Evolutionary conservation across 2,888 invertebrate species (phyloP), one percentile per base, ranked within the genome.

Genomic region (Arenicola marina): DNA sequence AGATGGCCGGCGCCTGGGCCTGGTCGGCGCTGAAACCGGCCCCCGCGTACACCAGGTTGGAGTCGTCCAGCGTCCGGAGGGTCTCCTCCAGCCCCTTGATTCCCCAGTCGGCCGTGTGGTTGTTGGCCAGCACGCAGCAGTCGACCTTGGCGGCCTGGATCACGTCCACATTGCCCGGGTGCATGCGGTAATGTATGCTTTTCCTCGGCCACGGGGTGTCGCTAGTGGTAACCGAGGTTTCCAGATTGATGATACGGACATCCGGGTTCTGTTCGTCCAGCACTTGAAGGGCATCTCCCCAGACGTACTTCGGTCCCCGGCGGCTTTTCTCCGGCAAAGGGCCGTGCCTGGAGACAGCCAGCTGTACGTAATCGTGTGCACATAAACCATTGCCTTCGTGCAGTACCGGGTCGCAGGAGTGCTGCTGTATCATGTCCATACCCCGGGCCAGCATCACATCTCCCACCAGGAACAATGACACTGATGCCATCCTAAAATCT

Each of bases 361-460:
- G 51, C 4, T 54, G 18, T 4, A 71, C 69, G 45, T 71, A 71
- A 28, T 61, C 68, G 15, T 32, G 28, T 21, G 66, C 66, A 28
- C 53, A 31, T 11, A 66, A 34, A 15, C 63, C 56, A 43, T 63
- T 63, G 7, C 60, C 68, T 59, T 71, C 71, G 44, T 68, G 62
- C 32, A 71, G 44, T 24, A 43, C 59, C 2, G 70, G 70, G 44
- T 68, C 56, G 32, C 63, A 63, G 29, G 61, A 61, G 33, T 68
- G 43, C 21, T 48, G 29, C 24, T 64, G 57, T n/a, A 68, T 66
- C 62, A 65, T 63, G 59, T 71, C 71, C n/a, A 71, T 51, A 18
- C 70, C 71, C 15, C 71, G 57, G 4, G 62, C 71, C n/a, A 71
- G 43, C 71, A 71, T 71, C 28, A 71, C 71, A 56, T 71, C 71